Evolutionary conservation across 2,113 vertebrate species (phyloP).

Genomic region (Trochalopteron elliotii): DNA sequence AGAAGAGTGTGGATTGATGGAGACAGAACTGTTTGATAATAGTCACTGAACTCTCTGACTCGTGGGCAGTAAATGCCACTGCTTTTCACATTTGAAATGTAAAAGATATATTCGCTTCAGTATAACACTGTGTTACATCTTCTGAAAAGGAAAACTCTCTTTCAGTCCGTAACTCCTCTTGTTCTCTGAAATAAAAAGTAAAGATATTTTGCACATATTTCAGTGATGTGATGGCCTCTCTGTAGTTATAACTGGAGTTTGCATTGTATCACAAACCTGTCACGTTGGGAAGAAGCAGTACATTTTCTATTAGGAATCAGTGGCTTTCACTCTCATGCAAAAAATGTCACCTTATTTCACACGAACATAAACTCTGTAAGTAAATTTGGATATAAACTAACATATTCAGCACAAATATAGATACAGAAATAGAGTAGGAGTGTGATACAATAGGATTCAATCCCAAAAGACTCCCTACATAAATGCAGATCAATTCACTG

Average conservation of each 20-base stretch:
- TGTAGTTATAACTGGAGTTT: neutral
- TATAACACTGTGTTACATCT: neutral
- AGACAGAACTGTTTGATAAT: constrained; percentile 42
- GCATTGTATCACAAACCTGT: neutral
- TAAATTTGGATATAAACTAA: neutral
- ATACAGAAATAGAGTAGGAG: neutral
- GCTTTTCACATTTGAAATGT: constrained; percentile 3
- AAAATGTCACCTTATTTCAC: neutral
- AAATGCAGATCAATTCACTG: neutral
- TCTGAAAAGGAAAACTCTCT: neutral
- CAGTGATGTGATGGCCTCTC: neutral
- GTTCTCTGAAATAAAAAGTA: neutral
- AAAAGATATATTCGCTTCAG: neutral
- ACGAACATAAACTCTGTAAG: neutral
- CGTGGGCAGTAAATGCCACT: neutral
- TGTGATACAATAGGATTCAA: neutral
- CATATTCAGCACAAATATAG: neutral
- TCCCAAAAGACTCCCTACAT: neutral
- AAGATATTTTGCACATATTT: neutral
- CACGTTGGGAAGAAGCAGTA: neutral
- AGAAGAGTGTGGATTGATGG: constrained; percentile 41
- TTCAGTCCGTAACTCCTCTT: neutral
- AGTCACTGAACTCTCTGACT: neutral
- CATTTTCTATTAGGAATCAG: neutral
- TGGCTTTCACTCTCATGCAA: neutral